These are phyloP conservation scores for Setophaga petechia DNA, from an alignment of 2,113 vertebrate species.

Conservation along the genomic window DNA sequence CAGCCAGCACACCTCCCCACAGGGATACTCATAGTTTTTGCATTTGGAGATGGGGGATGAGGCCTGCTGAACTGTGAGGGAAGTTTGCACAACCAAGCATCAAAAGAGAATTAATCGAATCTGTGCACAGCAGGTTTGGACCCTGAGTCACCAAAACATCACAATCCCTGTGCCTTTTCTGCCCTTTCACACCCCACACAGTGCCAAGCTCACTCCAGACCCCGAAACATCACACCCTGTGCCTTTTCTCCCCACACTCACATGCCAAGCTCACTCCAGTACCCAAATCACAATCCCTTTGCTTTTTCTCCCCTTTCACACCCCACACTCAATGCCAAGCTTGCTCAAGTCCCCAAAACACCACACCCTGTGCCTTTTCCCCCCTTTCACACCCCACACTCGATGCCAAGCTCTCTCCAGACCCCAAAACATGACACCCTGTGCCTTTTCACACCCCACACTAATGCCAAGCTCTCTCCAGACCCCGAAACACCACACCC, in stretches of 20 bases:
- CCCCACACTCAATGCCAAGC: rapidly evolving
- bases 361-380: rapidly evolving
- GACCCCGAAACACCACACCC: rapidly evolving
- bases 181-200: rapidly evolving
- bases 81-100: rapidly evolving
- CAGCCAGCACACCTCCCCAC: rapidly evolving
- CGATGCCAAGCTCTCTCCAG: no score
- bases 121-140: not conserved
- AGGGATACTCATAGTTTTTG: not conserved
- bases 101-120: not conserved
- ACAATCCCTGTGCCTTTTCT: no score
- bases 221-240: rapidly evolving
- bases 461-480: no score
- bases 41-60: not conserved
- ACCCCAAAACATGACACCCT: not conserved
- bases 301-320: no score
- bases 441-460: no score
- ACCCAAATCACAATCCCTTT: rapidly evolving
- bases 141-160: rapidly evolving
- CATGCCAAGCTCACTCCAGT: rapidly evolving
- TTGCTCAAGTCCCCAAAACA: rapidly evolving
- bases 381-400: no score
- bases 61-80: not conserved
- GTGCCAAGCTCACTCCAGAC: no score
- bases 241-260: no score